Evolutionary conservation across 2,888 invertebrate genomes (phyloP).

Genomic region (Metopia argyrocephala): DNA sequence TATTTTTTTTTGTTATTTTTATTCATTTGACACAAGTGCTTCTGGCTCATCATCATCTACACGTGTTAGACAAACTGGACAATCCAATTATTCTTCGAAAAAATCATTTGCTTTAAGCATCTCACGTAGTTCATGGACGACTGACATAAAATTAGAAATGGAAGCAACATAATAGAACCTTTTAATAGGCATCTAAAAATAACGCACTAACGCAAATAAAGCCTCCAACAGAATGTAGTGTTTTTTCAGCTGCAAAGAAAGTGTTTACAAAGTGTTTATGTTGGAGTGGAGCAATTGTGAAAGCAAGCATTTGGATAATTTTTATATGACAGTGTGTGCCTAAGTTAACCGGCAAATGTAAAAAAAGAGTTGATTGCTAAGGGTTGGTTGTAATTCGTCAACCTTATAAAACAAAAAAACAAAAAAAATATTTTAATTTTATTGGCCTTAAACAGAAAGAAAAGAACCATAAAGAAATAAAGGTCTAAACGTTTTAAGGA

Average conservation of each 20-base stretch:
- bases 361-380: too few relatives aligned
- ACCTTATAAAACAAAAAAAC: constrained; percentile 7
- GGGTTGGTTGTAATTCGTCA: constrained; percentile 14
- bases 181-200: constrained; percentile 19
- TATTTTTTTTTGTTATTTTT: neutral
- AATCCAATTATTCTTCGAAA: neutral
- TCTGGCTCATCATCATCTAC: too few relatives aligned
- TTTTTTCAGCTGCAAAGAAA: neutral
- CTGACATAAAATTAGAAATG: neutral
- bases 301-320: too few relatives aligned
- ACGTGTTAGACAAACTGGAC: neutral
- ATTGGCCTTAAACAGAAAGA: constrained; percentile 21
- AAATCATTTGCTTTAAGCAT: neutral
- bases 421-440: constrained; percentile 4
- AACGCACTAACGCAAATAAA: constrained; percentile 13
- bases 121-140: constrained; percentile 17
- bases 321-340: neutral
- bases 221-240: constrained; percentile 27
- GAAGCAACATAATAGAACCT: neutral
- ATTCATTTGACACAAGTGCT: neutral
- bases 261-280: too few relatives aligned
- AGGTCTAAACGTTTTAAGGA: neutral
- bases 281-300: too few relatives aligned
- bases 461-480: neutral
- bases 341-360: neutral